phyloP scores from a whole-genome alignment of 1,140 invertebrate species.

The Aporrectodea caliginosa region DNA sequence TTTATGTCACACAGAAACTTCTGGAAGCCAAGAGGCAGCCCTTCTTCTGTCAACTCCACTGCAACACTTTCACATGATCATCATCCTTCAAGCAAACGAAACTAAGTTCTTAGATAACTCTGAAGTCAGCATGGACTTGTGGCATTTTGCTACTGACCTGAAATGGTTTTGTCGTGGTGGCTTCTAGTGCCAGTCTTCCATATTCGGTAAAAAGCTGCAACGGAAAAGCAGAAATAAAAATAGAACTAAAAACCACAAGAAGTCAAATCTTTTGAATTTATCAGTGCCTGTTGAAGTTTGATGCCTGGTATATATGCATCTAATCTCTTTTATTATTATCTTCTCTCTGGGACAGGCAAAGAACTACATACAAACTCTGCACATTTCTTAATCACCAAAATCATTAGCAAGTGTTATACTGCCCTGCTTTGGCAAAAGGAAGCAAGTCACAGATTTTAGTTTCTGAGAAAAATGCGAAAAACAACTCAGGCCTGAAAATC shows the following conservation, averaged over 20 bases:
- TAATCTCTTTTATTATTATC: too few relatives aligned
- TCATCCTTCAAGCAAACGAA: not conserved
- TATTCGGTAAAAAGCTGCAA: conserved; percentile 87
- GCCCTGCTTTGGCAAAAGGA: too few relatives aligned
- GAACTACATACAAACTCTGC: too few relatives aligned
- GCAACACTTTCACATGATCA: not conserved
- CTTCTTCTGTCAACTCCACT: too few relatives aligned
- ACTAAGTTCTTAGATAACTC: not conserved
- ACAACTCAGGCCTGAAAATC: too few relatives aligned
- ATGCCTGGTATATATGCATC: too few relatives aligned
- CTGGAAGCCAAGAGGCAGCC: not conserved
- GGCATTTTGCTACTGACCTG: conserved; percentile 50
- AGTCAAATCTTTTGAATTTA: not conserved
- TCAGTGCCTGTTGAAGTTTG: not conserved
- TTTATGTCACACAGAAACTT: not conserved
- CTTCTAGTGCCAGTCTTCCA: conserved; percentile 80
- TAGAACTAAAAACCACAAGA: not conserved
- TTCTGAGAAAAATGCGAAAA: too few relatives aligned
- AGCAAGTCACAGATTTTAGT: too few relatives aligned
- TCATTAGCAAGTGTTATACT: too few relatives aligned
- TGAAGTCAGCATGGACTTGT: not conserved
- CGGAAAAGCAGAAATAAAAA: conserved; percentile 65
- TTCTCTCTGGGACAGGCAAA: too few relatives aligned
- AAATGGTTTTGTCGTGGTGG: conserved; percentile 62
- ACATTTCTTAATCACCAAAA: not conserved